Evolutionary conservation across 2,797 vertebrate species (phyloP).

Genomic region (Acridotheres tristis): DNA sequence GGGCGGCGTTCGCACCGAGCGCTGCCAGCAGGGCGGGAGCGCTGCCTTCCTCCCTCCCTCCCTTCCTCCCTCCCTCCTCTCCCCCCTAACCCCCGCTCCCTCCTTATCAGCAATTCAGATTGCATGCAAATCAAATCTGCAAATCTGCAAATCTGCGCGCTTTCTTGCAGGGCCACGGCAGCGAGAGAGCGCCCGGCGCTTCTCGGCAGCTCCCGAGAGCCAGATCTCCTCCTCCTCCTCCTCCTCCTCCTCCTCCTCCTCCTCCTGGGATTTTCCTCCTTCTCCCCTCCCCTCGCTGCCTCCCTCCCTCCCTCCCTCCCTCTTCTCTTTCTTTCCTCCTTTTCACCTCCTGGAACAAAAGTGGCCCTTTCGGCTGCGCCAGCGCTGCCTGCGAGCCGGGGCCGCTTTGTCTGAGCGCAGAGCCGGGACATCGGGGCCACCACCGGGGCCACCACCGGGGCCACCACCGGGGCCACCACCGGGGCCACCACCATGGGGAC

Average conservation of each 20-base stretch:
- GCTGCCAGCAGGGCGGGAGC: constrained; percentile 7
- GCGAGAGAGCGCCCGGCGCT: background rate
- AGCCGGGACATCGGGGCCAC: background rate
- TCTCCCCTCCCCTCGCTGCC: background rate
- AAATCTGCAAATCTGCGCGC: constrained; percentile 80
- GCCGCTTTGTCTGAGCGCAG: background rate
- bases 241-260: constrained; percentile 12
- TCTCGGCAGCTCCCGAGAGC: background rate
- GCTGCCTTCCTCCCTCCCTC: background rate
- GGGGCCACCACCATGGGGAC: background rate
- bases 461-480: no score
- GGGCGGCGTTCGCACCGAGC: constrained; percentile 77
- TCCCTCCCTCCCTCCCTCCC: background rate
- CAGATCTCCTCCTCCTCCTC: background rate
- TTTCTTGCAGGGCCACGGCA: constrained; percentile 42
- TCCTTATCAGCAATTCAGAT: constrained; percentile 89
- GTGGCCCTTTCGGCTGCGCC: constrained; percentile 2
- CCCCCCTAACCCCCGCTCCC: constrained; percentile 9
- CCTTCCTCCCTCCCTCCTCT: background rate
- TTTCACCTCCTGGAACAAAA: constrained; percentile 48
- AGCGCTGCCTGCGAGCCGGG: background rate
- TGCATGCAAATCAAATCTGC: no score
- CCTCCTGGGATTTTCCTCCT: constrained; percentile 41
- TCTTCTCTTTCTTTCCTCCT: constrained; percentile 54
- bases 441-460: no score